phyloP scores from a whole-genome alignment of 2,888 invertebrate genomes.

The Sclerodermus sp. region DNA sequence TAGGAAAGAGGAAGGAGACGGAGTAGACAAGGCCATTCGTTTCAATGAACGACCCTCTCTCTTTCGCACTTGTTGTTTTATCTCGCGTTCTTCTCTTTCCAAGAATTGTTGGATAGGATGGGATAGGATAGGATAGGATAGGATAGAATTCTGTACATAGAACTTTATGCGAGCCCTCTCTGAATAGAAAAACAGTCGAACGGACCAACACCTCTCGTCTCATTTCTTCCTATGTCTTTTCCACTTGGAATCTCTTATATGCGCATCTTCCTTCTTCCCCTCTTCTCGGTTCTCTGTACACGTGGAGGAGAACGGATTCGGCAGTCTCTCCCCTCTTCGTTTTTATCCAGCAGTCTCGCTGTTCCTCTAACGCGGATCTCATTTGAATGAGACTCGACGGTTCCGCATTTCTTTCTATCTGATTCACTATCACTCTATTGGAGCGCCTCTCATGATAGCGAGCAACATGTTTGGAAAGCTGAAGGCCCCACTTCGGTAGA shows the following conservation, averaged over 20 bases:
- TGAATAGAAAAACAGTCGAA: constrained; percentile 54
- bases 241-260: neutral
- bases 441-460: constrained; percentile 20
- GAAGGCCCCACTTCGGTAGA: constrained; percentile 27
- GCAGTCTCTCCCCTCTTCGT: constrained; percentile 2
- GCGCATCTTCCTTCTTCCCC: neutral
- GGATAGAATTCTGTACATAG: constrained; percentile 39
- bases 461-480: constrained; percentile 42
- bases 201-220: constrained; percentile 35
- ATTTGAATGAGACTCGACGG: constrained; percentile 48
- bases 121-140: constrained; percentile 38
- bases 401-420: constrained; percentile 23
- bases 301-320: constrained; percentile 9
- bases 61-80: constrained; percentile 10
- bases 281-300: constrained; percentile 19
- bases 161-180: constrained; percentile 46
- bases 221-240: constrained; percentile 20
- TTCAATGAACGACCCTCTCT: constrained; percentile 49
- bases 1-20: constrained; percentile 14
- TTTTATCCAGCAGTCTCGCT: constrained; percentile 1
- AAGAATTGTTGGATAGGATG: too few relatives aligned
- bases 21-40: constrained; percentile 48
- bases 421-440: constrained; percentile 25
- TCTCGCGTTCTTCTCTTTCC: too few relatives aligned
- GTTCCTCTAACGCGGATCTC: constrained; percentile 35